Evolutionary conservation across 2,113 vertebrate species (phyloP).

Genomic region (Motacilla alba): DNA sequence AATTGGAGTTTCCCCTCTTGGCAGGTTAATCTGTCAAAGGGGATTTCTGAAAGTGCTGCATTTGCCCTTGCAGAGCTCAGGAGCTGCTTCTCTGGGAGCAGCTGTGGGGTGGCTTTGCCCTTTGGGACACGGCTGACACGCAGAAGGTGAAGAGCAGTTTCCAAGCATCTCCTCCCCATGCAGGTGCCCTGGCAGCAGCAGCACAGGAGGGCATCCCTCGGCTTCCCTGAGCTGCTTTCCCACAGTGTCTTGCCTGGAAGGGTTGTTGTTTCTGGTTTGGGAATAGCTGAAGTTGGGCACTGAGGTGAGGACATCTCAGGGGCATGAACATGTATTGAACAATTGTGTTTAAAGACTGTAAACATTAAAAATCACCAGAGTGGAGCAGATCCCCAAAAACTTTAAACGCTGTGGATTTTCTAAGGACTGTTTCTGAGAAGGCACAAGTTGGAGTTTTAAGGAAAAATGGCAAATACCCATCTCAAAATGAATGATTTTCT

Average conservation of each 20-base stretch:
- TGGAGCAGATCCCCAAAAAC: background rate
- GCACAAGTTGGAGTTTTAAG: background rate
- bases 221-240: background rate
- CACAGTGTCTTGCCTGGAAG: rapidly evolving
- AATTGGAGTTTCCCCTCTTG: background rate
- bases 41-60: background rate
- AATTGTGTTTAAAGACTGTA: rapidly evolving
- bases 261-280: background rate
- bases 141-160: background rate
- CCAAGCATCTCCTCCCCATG: background rate
- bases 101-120: rapidly evolving
- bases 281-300: background rate
- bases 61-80: background rate
- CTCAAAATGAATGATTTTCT: rapidly evolving
- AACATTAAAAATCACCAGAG: background rate
- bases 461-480: background rate
- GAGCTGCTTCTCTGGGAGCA: background rate
- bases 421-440: background rate
- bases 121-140: background rate
- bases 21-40: background rate
- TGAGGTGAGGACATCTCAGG: background rate
- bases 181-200: background rate
- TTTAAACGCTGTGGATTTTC: background rate
- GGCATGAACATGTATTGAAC: rapidly evolving
- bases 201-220: background rate